Percentiles rank a stretch among this genome's conserved stretches.
These are phyloP conservation scores for Fulmarus glacialis DNA, from an alignment of 2,113 vertebrate genomes.

Conservation along the genomic window DNA sequence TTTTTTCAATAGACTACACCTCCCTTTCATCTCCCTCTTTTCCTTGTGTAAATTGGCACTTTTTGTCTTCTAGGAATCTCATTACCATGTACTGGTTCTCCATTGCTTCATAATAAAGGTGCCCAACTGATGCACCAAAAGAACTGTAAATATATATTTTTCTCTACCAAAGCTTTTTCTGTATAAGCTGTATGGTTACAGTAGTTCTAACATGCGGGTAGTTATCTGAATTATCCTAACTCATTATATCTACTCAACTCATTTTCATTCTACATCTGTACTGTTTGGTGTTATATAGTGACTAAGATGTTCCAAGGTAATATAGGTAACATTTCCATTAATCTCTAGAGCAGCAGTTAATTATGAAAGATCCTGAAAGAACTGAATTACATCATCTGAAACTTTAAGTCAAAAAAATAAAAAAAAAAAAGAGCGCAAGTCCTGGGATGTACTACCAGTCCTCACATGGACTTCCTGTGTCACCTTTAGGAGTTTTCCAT, in stretches of 20 bases:
- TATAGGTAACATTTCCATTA: background rate
- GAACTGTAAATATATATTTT: conserved; percentile 58
- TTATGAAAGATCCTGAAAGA: conserved; percentile 35
- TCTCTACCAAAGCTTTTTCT: conserved; percentile 33
- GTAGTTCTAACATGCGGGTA: conserved; percentile 46
- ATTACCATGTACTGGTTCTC: conserved; percentile 68
- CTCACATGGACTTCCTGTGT: background rate
- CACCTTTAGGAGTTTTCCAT: background rate
- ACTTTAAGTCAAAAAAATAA: background rate
- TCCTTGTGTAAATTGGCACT: conserved; percentile 71
- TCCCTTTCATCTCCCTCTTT: conserved; percentile 68
- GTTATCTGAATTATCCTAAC: conserved; percentile 54
- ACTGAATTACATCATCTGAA: conserved; percentile 30
- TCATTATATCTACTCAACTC: background rate
- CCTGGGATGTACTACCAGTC: background rate
- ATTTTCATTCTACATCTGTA: background rate
- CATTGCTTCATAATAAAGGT: conserved; percentile 57
- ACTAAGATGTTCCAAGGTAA: background rate
- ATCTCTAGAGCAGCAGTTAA: conserved; percentile 14
- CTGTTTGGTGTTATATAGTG: background rate
- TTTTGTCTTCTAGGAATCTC: conserved; percentile 75
- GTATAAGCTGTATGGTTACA: conserved; percentile 48
- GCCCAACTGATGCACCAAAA: conserved; percentile 27
- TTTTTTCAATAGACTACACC: conserved; percentile 54
- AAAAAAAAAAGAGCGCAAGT: background rate